A percentile compares a stretch with the other conserved stretches of the same genome.
These are phyloP conservation scores for Coelopa frigida DNA, from an alignment of 1,140 invertebrate species.

Conservation along the genomic window DNA sequence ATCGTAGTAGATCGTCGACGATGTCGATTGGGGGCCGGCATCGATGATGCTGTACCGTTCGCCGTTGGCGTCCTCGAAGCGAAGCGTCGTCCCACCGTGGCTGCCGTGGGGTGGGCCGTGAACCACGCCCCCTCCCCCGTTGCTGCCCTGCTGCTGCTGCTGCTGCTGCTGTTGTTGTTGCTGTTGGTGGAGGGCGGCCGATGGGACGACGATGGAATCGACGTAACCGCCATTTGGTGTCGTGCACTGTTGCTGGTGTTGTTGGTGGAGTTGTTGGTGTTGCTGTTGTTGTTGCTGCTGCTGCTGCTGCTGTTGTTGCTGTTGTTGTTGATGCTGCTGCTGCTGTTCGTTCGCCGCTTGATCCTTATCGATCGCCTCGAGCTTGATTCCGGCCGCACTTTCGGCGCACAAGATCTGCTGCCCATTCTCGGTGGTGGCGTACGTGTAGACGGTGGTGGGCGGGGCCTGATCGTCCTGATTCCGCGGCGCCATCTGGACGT, in stretches of 20 bases:
- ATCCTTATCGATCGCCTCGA: constrained; percentile 34
- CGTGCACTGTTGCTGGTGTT: constrained; percentile 32
- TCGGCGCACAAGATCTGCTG: constrained; percentile 30
- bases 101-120: constrained; percentile 14
- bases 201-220: constrained; percentile 30
- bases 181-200: constrained; percentile 31
- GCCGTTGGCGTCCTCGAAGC: constrained; percentile 18
- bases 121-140: no score
- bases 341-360: constrained; percentile 15
- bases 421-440: constrained; percentile 23
- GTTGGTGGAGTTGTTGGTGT: constrained; percentile 9
- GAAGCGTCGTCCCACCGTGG: constrained; percentile 11
- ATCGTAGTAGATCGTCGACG: constrained; percentile 29
- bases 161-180: constrained; percentile 21
- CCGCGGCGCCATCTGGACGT: constrained; percentile 39
- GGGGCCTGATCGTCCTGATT: constrained; percentile 24
- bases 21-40: constrained; percentile 6
- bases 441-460: constrained; percentile 20
- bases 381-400: constrained; percentile 29
- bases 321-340: constrained; percentile 21
- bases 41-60: constrained; percentile 17
- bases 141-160: constrained; percentile 22
- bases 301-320: constrained; percentile 23
- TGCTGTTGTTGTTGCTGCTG: constrained; percentile 1
- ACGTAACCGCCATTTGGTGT: constrained; percentile 32